These are phyloP conservation scores for Theonella swinhoei DNA, from an alignment of 37 sponge, comb jelly and placozoan species.

Conservation along the genomic window DNA sequence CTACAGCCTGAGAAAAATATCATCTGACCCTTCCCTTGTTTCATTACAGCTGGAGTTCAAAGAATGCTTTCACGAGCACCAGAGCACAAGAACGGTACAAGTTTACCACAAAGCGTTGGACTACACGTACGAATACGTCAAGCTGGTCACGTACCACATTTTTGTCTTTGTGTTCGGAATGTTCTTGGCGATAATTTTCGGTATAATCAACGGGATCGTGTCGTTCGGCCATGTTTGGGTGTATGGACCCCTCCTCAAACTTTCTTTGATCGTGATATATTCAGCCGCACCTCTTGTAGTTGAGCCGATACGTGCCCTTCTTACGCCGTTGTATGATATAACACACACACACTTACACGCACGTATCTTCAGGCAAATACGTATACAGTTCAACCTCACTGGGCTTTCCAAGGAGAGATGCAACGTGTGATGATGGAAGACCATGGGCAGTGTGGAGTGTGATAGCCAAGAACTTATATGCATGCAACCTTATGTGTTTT, in stretches of 20 bases:
- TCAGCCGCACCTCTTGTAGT: slow-evolving; percentile 10
- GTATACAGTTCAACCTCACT: slow-evolving; percentile 1
- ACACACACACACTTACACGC: too few species aligned
- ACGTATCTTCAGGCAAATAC: slow-evolving; percentile 43
- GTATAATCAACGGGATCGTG: slow-evolving; percentile 21
- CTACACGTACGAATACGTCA: slow-evolving; percentile 33
- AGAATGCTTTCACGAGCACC: slow-evolving; percentile 42
- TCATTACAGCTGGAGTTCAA: slow-evolving; percentile 51
- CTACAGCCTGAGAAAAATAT: not conserved
- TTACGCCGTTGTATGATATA: slow-evolving; percentile 33
- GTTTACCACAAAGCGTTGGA: not conserved
- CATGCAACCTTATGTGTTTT: too few species aligned
- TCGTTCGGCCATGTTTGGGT: slow-evolving; percentile 29
- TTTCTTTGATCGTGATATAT: slow-evolving; percentile 7
- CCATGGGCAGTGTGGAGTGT: too few species aligned
- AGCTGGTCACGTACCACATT: slow-evolving; percentile 41
- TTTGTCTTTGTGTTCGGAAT: slow-evolving; percentile 47
- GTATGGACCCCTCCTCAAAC: slow-evolving; percentile 14
- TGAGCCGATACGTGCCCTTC: slow-evolving; percentile 9
- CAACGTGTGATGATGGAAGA: too few species aligned
- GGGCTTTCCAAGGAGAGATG: too few species aligned
- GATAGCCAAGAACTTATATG: too few species aligned
- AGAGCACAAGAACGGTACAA: slow-evolving; percentile 28
- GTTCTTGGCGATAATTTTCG: slow-evolving; percentile 26
- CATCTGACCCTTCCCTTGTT: not conserved